phyloP scores from a whole-genome alignment of 2,888 invertebrate genomes.

The Liodrosophila aerea region DNA sequence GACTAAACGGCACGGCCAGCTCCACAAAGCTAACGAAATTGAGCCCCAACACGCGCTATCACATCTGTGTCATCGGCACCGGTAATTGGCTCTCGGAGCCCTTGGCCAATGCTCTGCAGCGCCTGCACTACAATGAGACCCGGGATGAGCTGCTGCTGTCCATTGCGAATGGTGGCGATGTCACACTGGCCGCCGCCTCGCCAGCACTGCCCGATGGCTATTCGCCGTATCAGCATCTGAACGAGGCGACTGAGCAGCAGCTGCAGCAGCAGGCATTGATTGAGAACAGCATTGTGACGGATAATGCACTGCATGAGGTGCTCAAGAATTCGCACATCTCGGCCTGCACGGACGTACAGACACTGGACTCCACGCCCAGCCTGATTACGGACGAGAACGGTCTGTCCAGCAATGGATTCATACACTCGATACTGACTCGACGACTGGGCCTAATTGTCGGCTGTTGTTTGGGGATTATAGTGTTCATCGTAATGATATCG shows the following conservation, averaged over 20 bases:
- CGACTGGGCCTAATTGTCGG: conserved; percentile 93
- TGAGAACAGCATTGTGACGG: conserved; percentile 85
- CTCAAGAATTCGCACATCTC: conserved; percentile 88
- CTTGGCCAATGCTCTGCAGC: conserved; percentile 78
- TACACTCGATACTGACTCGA: conserved; percentile 90
- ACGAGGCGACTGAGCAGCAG: conserved; percentile 38
- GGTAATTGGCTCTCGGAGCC: conserved; percentile 87
- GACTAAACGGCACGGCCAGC: conserved; percentile 88
- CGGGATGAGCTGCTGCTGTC: conserved; percentile 59
- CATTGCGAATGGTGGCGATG: conserved; percentile 23
- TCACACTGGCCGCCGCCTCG: conserved; percentile 18
- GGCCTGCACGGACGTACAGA: conserved; percentile 90
- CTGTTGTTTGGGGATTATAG: conserved; percentile 92
- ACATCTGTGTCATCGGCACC: conserved; percentile 93
- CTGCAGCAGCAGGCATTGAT: conserved; percentile 59
- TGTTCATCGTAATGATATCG: conserved; percentile 92
- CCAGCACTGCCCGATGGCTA: conserved; percentile 54
- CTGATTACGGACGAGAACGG: conserved; percentile 84
- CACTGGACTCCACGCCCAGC: conserved; percentile 88
- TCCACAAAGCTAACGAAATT: conserved; percentile 89
- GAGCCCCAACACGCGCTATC: conserved; percentile 90
- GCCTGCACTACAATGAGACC: conserved; percentile 80
- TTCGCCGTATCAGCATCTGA: conserved; percentile 59
- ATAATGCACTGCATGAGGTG: conserved; percentile 83
- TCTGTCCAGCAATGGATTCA: conserved; percentile 87